Evolutionary conservation across 1,140 invertebrate species (phyloP).

Genomic region (Anoplolepis gracilipes): DNA sequence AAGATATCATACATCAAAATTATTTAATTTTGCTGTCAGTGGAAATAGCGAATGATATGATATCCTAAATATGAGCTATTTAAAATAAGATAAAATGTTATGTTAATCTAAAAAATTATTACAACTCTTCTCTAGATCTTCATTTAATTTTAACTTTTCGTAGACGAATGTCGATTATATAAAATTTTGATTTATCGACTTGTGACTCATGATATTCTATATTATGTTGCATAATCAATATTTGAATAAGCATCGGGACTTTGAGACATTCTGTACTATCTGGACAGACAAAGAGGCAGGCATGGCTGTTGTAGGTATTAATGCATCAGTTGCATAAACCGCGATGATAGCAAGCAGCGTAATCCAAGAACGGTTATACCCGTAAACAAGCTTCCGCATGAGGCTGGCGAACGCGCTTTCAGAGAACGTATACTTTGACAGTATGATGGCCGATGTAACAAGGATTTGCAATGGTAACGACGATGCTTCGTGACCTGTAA

Average conservation of each 20-base stretch:
- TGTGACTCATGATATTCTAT: neutral
- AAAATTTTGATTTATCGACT: neutral
- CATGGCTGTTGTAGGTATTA: neutral
- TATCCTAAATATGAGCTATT: neutral
- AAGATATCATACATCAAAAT: neutral
- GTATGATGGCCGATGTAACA: constrained; percentile 35
- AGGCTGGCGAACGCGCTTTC: constrained; percentile 53
- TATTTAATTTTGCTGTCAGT: neutral
- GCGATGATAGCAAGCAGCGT: constrained; percentile 35
- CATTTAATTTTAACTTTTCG: neutral
- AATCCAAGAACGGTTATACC: constrained; percentile 58
- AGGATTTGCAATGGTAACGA: constrained; percentile 72
- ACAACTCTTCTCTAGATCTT: no score
- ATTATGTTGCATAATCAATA: neutral
- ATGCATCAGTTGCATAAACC: constrained; percentile 31
- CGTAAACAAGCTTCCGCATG: constrained; percentile 61
- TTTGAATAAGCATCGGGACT: neutral
- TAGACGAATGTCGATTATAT: neutral
- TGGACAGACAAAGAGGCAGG: neutral
- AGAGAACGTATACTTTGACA: constrained; percentile 42
- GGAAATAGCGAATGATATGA: neutral
- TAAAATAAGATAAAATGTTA: no score
- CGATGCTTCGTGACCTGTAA: constrained; percentile 52
- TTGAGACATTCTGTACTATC: neutral
- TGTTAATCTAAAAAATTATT: neutral